phyloP scores from a whole-genome alignment of 2,888 invertebrate species.

The Aporophyla nigra region DNA sequence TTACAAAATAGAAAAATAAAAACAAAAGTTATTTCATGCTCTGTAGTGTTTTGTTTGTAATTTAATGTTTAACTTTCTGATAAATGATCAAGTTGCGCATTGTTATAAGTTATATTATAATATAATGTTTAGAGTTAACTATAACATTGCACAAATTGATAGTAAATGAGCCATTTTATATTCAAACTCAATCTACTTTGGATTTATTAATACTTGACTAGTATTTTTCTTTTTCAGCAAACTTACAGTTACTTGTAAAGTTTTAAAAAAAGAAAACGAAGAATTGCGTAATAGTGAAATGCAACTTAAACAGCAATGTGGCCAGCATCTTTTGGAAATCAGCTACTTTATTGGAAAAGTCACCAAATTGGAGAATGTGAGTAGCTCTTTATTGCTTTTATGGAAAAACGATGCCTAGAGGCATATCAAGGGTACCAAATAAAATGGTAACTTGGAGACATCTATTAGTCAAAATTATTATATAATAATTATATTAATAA shows the following conservation, averaged over 20 bases:
- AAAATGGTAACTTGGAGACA: neutral
- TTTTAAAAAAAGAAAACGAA: conserved; percentile 19
- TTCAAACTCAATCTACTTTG: neutral
- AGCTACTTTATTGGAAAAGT: conserved; percentile 75
- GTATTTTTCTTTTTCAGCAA: conserved; percentile 33
- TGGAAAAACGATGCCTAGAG: neutral
- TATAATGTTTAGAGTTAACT: neutral
- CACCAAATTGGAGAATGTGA: conserved; percentile 76
- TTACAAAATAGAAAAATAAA: too few species aligned
- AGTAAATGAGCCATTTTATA: neutral
- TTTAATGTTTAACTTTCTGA: neutral
- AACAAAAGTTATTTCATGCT: too few species aligned
- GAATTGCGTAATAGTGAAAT: conserved; percentile 68
- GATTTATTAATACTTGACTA: neutral
- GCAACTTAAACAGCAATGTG: conserved; percentile 66
- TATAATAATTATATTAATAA: too few species aligned
- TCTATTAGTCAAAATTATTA: too few species aligned
- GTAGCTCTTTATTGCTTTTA: conserved; percentile 35
- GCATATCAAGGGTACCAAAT: neutral
- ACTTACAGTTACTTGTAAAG: conserved; percentile 22
- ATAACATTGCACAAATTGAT: neutral
- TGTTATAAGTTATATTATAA: too few species aligned
- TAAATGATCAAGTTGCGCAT: too few species aligned
- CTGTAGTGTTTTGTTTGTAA: too few species aligned
- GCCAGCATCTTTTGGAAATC: conserved; percentile 77